Base-by-base conservation (phyloP, 2,797 vertebrate species). In the Ptychobarbus kaznakovi region DNA sequence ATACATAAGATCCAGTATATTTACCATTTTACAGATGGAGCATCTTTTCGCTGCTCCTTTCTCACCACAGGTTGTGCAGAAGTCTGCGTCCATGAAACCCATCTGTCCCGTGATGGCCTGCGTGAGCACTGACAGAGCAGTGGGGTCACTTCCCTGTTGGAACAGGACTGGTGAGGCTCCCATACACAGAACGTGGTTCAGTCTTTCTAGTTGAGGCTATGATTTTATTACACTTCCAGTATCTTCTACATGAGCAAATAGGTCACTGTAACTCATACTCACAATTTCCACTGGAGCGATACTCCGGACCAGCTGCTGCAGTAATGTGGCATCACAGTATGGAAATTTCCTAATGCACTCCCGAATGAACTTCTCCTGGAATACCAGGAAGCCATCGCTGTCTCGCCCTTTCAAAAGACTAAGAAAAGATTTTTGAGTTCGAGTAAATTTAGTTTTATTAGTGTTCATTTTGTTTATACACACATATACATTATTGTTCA, bases 51-150 rank as follows among this genome's bases (percentile, higher is more conserved):
- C 95, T 0, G 98, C 98, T 85, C 97, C 97, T 63, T 99, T 99
- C 91, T 97, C 98, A 22, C 98, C 98, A 91, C 98, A 99, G 8
- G 97, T 94, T 1, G 96, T 98, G 82, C 98, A 99, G 91, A 99
- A 99, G 88, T 99, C 98, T 18, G 96, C 95, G 86, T 99, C 98
- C 95, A 98, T 96, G 91, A 99, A 99, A 49, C 98, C 98, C 73
- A 99, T 96, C 92, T 99, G 98, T 58, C 98, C 98, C 0, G 98
- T 99, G 91, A 99, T 97, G 28, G 98, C 98, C 92, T 99, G 98
- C 18, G 97, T 99, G 87, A 99, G 95, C 74, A 99, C 97, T 0
- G 98, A 98, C 89, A 99, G 95, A 28, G 98, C 98, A 5, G 98
- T 98, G 78, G 98, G 98, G 90, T 99, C 97, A 68, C 95, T 96